Base-by-base conservation (phyloP, 2,888 invertebrate genomes). In the Horisme vitalbata region DNA sequence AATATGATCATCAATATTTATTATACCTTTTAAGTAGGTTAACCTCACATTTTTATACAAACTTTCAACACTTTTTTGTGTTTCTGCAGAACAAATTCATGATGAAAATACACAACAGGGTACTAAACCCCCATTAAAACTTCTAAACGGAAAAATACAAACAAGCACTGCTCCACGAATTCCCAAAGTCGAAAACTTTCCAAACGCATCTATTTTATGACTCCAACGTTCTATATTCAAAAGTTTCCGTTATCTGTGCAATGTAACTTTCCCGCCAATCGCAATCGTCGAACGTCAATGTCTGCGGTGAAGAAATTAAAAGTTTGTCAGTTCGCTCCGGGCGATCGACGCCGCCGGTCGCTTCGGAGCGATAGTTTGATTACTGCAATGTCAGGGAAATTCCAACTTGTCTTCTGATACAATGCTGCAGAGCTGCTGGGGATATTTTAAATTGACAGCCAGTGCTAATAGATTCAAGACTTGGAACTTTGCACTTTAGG, bases 241-340 rank as follows among this genome's bases (percentile, higher is more conserved):
- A 71, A 71, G 63, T 66, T 76, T 65, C 57, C 65, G 79, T 81
- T 86, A 84, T 84, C 86, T 81, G 72, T 80, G 75, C 75, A 72
- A 79, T 77, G 81, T 79, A 82, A 83, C 80, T 83, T 83, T 79
- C 76, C 78, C 80, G 78, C 86, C 84, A 84, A 85, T 85, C 79
- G 83, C 76, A 75, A 78, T 77, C 72, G 81, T 64, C 71, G 70
- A 73, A 75, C 75, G 78, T 83, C 83, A 84, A 82, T 81, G 80
- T 79, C 81, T 81, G 82, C 68, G 75, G 73, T 69, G 74, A 82
- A 80, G 83, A 79, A 83, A 86, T 86, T 84, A 85, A 86, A 87
- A 86, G 83, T 85, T 86, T 77, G 77, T 76, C 81, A 84, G 80
- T 83, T 65, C 52, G 79, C 83, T 79, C 55, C 71, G 72, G 71